These are phyloP conservation scores for Atherinomorus stipes DNA, from an alignment of 2,113 vertebrate genomes.

Conservation along the genomic window DNA sequence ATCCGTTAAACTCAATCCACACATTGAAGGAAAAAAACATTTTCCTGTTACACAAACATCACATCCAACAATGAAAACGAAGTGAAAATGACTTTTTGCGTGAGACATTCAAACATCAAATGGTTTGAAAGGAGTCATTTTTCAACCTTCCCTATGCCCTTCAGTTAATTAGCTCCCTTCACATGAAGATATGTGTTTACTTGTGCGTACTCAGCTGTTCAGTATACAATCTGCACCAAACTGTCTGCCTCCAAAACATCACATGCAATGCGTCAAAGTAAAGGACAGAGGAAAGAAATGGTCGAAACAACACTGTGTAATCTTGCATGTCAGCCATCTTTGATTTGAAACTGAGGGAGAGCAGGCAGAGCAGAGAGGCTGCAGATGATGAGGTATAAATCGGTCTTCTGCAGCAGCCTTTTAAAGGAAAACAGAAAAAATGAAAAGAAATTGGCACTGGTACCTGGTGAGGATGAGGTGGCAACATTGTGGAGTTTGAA, in stretches of 20 bases:
- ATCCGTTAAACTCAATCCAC: constrained; percentile 41
- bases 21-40: constrained; percentile 38
- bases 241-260: constrained; percentile 23
- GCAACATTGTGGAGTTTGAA: not conserved
- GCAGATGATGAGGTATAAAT: constrained; percentile 33
- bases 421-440: not conserved
- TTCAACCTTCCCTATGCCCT: constrained; percentile 7
- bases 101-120: constrained; percentile 6
- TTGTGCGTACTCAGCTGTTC: constrained; percentile 61
- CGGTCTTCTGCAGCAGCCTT: constrained; percentile 12
- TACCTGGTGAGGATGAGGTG: not conserved
- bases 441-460: constrained; percentile 38
- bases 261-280: constrained; percentile 20
- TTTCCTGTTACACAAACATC: constrained; percentile 24
- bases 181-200: constrained; percentile 19
- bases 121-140: constrained; percentile 22
- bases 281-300: not conserved
- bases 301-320: constrained; percentile 9
- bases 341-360: constrained; percentile 27
- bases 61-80: not conserved
- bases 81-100: constrained; percentile 32
- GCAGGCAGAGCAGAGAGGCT: constrained; percentile 16
- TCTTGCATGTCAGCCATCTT: not conserved
- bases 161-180: not conserved
- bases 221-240: constrained; percentile 38